phyloP scores from a whole-genome alignment of 1,140 invertebrate species.

The Atta cephalotes region DNA sequence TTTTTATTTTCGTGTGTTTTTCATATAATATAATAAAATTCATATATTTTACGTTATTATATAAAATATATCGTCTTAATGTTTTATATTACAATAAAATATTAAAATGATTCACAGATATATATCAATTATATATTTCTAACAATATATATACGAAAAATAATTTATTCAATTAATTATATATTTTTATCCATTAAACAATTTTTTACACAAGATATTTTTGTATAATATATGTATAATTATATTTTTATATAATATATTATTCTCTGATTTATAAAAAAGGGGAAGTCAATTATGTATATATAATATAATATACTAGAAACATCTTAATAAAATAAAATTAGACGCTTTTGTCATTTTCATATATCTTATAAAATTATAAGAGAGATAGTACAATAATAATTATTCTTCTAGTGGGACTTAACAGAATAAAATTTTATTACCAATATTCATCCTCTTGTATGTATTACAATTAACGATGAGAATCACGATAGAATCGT shows the following conservation, averaged over 20 bases:
- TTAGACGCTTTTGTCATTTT: background rate
- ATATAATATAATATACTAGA: background rate
- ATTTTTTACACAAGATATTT: background rate
- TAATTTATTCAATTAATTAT: background rate
- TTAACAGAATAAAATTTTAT: slow-evolving; percentile 19
- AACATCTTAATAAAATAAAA: slow-evolving; percentile 15
- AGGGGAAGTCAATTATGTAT: background rate
- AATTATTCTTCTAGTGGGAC: background rate
- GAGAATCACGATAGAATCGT: background rate
- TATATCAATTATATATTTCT: background rate
- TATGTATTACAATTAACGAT: background rate
- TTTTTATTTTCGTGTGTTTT: background rate
- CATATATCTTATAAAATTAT: background rate
- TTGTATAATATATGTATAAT: background rate
- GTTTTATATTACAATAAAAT: background rate
- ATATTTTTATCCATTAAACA: background rate
- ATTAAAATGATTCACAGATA: background rate
- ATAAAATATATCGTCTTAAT: background rate
- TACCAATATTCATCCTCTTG: background rate
- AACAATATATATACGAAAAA: background rate
- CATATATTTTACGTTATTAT: background rate
- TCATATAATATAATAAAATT: background rate
- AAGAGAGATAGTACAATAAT: background rate
- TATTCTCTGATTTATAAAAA: background rate
- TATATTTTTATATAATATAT: background rate